These are phyloP conservation scores for Nineta flava DNA, from an alignment of 2,888 invertebrate species.

Conservation along the genomic window DNA sequence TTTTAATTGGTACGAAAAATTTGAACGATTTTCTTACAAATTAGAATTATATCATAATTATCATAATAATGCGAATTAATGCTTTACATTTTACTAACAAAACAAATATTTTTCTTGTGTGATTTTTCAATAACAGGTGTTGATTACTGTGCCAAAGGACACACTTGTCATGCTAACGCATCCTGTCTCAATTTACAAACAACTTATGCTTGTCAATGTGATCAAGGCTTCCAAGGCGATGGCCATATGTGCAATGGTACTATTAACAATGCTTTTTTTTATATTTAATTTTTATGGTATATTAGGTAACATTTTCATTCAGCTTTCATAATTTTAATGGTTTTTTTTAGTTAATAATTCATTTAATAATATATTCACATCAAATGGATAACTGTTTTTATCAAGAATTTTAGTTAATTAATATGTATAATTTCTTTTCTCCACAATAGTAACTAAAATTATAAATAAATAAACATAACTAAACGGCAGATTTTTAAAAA, in stretches of 20 bases:
- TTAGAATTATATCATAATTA: background rate
- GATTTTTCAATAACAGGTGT: conserved; percentile 38
- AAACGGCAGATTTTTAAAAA: too few relatives aligned
- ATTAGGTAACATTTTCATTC: too few relatives aligned
- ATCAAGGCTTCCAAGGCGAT: conserved; percentile 78
- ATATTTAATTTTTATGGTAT: too few relatives aligned
- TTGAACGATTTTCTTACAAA: background rate
- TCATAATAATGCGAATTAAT: background rate
- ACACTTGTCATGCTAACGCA: conserved; percentile 80
- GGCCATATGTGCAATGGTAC: conserved; percentile 62
- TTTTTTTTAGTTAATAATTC: too few relatives aligned
- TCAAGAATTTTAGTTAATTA: too few relatives aligned
- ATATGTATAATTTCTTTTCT: too few relatives aligned
- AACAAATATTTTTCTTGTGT: background rate
- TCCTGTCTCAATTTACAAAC: conserved; percentile 84
- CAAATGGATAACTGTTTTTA: too few relatives aligned
- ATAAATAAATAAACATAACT: too few relatives aligned
- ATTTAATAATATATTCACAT: too few relatives aligned
- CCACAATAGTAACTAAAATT: too few relatives aligned
- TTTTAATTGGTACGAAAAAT: too few relatives aligned
- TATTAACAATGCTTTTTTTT: conserved; percentile 11
- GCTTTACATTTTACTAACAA: conserved; percentile 3
- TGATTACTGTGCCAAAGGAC: conserved; percentile 78
- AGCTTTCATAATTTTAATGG: too few relatives aligned
- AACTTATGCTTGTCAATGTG: conserved; percentile 81